These are phyloP conservation scores for Catagonus wagneri DNA, from an alignment of 2,113 vertebrate genomes.

Conservation along the genomic window DNA sequence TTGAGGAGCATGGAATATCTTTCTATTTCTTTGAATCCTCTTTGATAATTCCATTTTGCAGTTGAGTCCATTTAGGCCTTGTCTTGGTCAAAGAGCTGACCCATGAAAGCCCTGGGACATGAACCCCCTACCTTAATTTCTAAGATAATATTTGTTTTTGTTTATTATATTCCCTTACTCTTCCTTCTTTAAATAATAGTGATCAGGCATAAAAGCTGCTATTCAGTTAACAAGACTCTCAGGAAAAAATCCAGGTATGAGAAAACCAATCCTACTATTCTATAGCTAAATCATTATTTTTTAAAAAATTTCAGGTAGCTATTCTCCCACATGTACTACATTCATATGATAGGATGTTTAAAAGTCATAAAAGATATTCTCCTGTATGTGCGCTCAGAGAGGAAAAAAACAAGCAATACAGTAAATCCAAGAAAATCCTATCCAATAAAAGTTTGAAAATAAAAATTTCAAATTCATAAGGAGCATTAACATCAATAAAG, in stretches of 20 bases:
- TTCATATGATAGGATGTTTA: neutral
- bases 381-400: neutral
- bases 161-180: neutral
- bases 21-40: no score
- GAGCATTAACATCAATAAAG: neutral
- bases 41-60: neutral
- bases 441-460: neutral
- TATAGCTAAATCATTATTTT: neutral
- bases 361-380: neutral
- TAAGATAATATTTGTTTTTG: neutral
- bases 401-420: neutral
- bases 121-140: neutral
- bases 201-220: neutral
- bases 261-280: neutral
- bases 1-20: no score
- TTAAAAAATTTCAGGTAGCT: neutral
- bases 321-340: neutral
- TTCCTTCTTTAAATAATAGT: slow-evolving; percentile 9
- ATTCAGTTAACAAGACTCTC: neutral
- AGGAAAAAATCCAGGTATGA: neutral
- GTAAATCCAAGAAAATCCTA: neutral
- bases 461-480: neutral
- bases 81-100: neutral
- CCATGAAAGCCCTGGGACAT: neutral
- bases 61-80: neutral